Base-by-base conservation (phyloP, 2,888 invertebrate species). In the Reticulitermes lucifugus region DNA sequence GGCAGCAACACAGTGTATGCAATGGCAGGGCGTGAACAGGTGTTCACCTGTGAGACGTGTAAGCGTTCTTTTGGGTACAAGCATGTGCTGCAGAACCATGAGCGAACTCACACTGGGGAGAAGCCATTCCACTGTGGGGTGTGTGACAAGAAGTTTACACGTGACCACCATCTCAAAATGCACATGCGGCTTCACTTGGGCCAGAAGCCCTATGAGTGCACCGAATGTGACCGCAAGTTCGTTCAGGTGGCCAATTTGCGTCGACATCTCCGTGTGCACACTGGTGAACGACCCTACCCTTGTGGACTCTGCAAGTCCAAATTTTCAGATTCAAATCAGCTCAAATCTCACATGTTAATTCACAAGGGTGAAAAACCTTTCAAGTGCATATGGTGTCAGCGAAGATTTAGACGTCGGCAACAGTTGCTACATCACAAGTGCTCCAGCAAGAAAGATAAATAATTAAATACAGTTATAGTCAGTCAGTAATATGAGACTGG, bases 101-200 rank as follows among this genome's bases (percentile, higher is more conserved):
- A 98, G 89, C 94, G 98, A 88, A 98, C 98, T 0, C 98, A 98
- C 90, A 98, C 98, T 0, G 98, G 98, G 0, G 98, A 98, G 90
- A 98, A 98, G 89, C 98, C 98, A 0, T 98, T 98, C 91, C 96
- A 97, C 90, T 98, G 98, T 89, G 95, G 95, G 55, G 96, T 97
- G 90, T 98, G 98, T 90, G 96, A 97, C 90, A 98, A 98, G 91
- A 93, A 97, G 87, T 98, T 98, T 91, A 98, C 98, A 1, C 93
- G 98, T 82, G 98, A 98, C 90, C 98, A 98, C 89, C 98, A 98
- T 89, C 92, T 98, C 83, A 98, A 98, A 91, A 98, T 98, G 0
- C 98, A 98, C 91, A 96, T 98, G 93, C 93, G 98, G 46, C 92
- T 98, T 86, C 98, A 98, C 90, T 98, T 98, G 1, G 98, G 98